Conservation (phyloP, 2,113 vertebrate genomes). For the Ranitomeya variabilis region DNA sequence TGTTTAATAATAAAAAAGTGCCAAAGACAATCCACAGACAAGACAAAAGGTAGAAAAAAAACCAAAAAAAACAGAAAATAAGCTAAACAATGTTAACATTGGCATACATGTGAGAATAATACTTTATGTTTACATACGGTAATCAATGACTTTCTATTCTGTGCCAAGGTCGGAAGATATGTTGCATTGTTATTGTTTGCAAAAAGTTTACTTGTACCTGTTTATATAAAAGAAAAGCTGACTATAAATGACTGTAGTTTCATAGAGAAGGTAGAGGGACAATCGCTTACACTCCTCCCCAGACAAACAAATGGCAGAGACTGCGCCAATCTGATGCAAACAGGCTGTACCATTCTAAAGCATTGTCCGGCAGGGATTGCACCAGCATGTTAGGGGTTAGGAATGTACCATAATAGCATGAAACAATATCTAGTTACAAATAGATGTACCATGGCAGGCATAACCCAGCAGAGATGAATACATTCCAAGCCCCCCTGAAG, state of each 20-base stretch:
- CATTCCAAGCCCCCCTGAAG: slow-evolving; percentile 24
- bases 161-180: not conserved
- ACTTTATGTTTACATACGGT: not conserved
- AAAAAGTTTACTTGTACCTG: slow-evolving; percentile 34
- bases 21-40: slow-evolving; percentile 42
- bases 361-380: slow-evolving; percentile 2
- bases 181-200: slow-evolving; percentile 1
- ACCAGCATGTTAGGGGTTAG: slow-evolving; percentile 3
- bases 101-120: not conserved
- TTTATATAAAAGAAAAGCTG: slow-evolving; percentile 9
- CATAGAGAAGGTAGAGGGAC: not conserved
- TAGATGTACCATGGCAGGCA: slow-evolving; percentile 37
- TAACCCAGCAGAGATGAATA: slow-evolving; percentile 21
- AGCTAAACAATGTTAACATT: not conserved
- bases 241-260: slow-evolving; percentile 8
- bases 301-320: slow-evolving; percentile 8
- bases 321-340: slow-evolving; percentile 3
- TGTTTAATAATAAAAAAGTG: slow-evolving; percentile 50
- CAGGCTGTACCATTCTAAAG: slow-evolving; percentile 21
- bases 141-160: slow-evolving; percentile 2
- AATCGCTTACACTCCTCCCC: not conserved
- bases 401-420: slow-evolving; percentile 42
- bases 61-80: not conserved
- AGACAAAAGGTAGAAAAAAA: slow-evolving; percentile 1
- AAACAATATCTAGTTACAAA: slow-evolving; percentile 26